Evolutionary conservation across 2,888 invertebrate species (phyloP), one percentile per base, ranked within the genome.

Genomic region (Latrodectus hesperus): DNA sequence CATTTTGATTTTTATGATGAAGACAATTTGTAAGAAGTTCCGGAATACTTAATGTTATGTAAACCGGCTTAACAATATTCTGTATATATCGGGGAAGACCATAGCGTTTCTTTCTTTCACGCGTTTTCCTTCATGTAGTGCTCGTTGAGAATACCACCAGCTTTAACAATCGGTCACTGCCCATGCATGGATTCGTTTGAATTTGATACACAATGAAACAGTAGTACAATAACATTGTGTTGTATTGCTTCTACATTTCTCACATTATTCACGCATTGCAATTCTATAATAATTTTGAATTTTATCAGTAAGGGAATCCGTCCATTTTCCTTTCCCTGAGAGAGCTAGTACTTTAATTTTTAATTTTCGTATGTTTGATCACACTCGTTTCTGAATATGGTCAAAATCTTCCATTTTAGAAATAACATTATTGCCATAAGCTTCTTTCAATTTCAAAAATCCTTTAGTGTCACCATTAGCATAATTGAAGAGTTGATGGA

Each of bases 251-350:
- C 26, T 1, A 81, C 6, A 9, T 75, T 55, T 22, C 26, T 17
- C 3, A 74, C 38, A 49, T 75, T 82, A 11, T 60, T n/a, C 49
- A 3, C 75, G 17, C 1, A 82, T 68, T 17, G 74, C 74, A 55
- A 82, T 82, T 5, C 67, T 52, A 52, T 82, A 82, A 38, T 82
- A 82, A 8, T 75, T 82, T 53, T 82, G 82, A 12, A 75, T 14
- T n/a, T 68, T 74, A 11, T 82, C 68, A 14, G 75, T 74, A 12
- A 82, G 74, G 12, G 17, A 14, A 74, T 82, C 74, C 0, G 81
- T 74, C 8, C 68, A n/a, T 55, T 82, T 65, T 9, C 68, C 68
- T 82, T 68, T 65, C 4, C 67, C 67, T n/a, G 10, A 51, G 1
- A 82, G n/a, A n/a, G 52, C 67, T 26, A 0, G 0, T 53, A 16